phyloP scores from a whole-genome alignment of 2,888 invertebrate species.

The Phasia obesa region DNA sequence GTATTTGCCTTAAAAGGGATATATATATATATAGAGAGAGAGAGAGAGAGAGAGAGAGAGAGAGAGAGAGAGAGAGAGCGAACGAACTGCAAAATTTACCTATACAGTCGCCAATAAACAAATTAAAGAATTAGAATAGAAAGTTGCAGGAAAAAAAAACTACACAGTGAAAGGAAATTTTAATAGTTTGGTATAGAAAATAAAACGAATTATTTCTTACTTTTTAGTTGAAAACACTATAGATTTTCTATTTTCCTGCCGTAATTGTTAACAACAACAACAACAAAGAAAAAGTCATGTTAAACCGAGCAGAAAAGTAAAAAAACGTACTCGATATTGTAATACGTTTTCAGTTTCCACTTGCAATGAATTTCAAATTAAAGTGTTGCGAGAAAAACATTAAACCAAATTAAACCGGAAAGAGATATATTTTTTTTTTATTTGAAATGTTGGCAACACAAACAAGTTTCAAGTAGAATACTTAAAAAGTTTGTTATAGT shows the following conservation, averaged over 20 bases:
- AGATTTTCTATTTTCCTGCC: slow-evolving; percentile 10
- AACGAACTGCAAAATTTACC: slow-evolving; percentile 8
- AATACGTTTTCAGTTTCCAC: slow-evolving; percentile 8
- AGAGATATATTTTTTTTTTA: neutral
- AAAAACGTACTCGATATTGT: neutral
- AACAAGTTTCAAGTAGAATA: slow-evolving; percentile 45
- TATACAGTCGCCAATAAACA: slow-evolving; percentile 38
- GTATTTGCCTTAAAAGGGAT: neutral
- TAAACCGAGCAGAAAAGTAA: neutral
- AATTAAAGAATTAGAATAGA: slow-evolving; percentile 65
- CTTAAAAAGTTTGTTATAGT: slow-evolving; percentile 32
- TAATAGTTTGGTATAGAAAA: slow-evolving; percentile 42
- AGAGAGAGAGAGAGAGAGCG: too few relatives aligned
- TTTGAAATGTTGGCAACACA: neutral
- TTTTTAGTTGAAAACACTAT: slow-evolving; percentile 48
- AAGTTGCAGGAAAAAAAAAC: slow-evolving; percentile 29
- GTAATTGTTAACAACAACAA: slow-evolving; percentile 36
- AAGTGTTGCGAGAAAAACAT: slow-evolving; percentile 24
- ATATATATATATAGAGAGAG: too few relatives aligned
- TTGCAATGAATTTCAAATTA: slow-evolving; percentile 29
- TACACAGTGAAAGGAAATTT: slow-evolving; percentile 24
- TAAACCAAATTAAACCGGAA: slow-evolving; percentile 7
- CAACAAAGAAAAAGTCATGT: slow-evolving; percentile 25
- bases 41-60: too few relatives aligned
- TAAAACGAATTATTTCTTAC: slow-evolving; percentile 46